Evolutionary conservation across 92 coral and sea anemone genomes (phyloP), one percentile per base, ranked within the genome.

Genomic region (Siderastrea siderea): DNA sequence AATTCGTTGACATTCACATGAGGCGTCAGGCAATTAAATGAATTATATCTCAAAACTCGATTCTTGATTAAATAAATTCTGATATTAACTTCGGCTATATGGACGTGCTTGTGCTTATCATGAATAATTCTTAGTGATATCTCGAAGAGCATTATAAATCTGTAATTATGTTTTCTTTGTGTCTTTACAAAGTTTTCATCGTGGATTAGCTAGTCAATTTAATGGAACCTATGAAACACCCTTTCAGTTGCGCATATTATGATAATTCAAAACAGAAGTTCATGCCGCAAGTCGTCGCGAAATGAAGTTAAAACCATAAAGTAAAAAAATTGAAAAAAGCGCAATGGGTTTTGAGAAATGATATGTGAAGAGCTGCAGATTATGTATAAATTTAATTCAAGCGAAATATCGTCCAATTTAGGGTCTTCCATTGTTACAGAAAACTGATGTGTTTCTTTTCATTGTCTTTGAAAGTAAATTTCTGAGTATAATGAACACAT

Each of bases 401-500:
- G 43, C 47, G 19, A 74, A 49, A 47, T 46, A 12, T 13, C 57
- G 5, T 45, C 50, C 63, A 54, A 70, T 15, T 47, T 46, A 14
- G 75, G 10, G 19, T 46, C n/a, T 50, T 53, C 43, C 60, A 70
- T 74, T 82, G 64, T 45, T 12, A 4, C n/a, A 57, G 66, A 48
- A 47, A 55, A 47, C 58, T 46, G 58, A 45, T 44, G 63, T 13
- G 58, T 82, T 82, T 69, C 55, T 84, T 1, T 61, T 59, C 73
- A 60, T 73, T 84, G 80, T 84, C 53, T 8, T 60, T 5, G 68
- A 74, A 64, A 68, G 63, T 73, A 72, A 61, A n/a, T 73, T 84
- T 84, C 80, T 51, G 17, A 60, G 63, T 74, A 84, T 74, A 84
- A 84, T 84, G 81, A 84, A 73, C 72, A 66, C 87, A 84, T 84